These are phyloP conservation scores for Drosophila equinoxialis DNA, from an alignment of 1,140 invertebrate species.

Conservation along the genomic window DNA sequence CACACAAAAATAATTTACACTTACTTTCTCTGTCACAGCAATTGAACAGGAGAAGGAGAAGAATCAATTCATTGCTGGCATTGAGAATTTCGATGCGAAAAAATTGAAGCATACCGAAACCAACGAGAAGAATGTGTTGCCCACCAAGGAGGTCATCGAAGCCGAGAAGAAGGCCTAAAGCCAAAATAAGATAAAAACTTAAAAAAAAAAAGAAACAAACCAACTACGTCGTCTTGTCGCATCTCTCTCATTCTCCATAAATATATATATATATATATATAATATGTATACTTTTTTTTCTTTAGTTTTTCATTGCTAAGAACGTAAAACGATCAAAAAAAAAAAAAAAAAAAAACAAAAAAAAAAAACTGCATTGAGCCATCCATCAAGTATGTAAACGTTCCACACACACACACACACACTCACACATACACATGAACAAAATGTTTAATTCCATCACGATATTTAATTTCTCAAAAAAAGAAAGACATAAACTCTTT, in stretches of 20 bases:
- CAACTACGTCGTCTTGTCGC: slow-evolving; percentile 32
- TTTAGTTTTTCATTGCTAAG: slow-evolving; percentile 24
- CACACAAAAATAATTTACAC: too few relatives aligned
- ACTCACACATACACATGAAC: neutral
- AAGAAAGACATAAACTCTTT: neutral
- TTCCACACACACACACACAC: slow-evolving; percentile 4
- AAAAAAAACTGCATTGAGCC: slow-evolving; percentile 9
- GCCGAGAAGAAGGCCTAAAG: slow-evolving; percentile 88
- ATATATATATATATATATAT: slow-evolving; percentile 12
- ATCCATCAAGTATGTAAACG: slow-evolving; percentile 24
- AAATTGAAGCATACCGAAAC: slow-evolving; percentile 95
- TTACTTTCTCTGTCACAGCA: slow-evolving; percentile 84
- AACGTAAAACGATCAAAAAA: slow-evolving; percentile 34
- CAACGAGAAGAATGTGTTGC: slow-evolving; percentile 94
- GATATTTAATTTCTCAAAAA: neutral
- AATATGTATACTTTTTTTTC: slow-evolving; percentile 36
- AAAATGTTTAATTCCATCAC: neutral
- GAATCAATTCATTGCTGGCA: slow-evolving; percentile 92
- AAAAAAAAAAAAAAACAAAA: slow-evolving; percentile 27
- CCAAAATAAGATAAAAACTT: slow-evolving; percentile 18
- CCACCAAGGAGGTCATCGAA: slow-evolving; percentile 91
- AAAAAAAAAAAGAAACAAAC: slow-evolving; percentile 22
- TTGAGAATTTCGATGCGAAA: slow-evolving; percentile 93
- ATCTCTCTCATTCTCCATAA: slow-evolving; percentile 26
- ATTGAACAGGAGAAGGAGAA: slow-evolving; percentile 95